phyloP scores from a whole-genome alignment of 2,888 invertebrate species.

The Allacma fusca region DNA sequence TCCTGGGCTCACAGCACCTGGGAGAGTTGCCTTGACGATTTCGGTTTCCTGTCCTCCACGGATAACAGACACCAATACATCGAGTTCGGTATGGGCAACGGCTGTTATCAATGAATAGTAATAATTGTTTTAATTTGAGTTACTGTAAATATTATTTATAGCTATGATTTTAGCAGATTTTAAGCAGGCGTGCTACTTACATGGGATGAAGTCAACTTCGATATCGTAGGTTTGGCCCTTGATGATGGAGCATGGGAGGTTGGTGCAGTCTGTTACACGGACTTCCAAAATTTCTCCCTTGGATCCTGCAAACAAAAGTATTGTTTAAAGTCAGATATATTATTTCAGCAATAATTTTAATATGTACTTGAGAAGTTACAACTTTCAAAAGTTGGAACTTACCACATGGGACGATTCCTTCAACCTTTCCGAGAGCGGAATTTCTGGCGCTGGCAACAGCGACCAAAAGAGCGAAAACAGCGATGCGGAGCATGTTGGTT shows the following conservation, averaged over 20 bases:
- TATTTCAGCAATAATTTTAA: background rate
- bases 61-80: slow-evolving; percentile 24
- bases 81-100: background rate
- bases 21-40: slow-evolving; percentile 17
- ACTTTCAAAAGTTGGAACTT: background rate
- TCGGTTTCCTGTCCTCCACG: slow-evolving; percentile 1
- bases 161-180: background rate
- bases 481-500: slow-evolving; percentile 38
- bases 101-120: too few relatives aligned
- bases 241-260: slow-evolving; percentile 26
- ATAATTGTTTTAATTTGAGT: too few relatives aligned
- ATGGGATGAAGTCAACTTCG: slow-evolving; percentile 40
- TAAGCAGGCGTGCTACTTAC: too few relatives aligned
- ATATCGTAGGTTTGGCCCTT: slow-evolving; percentile 25
- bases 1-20: slow-evolving; percentile 20
- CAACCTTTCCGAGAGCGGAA: background rate
- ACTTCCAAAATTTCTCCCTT: slow-evolving; percentile 34
- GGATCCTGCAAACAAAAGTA: slow-evolving; percentile 14
- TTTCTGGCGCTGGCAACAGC: slow-evolving; percentile 35
- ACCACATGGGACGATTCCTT: slow-evolving; percentile 34
- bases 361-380: too few relatives aligned
- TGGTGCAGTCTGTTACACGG: slow-evolving; percentile 42
- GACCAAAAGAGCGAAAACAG: slow-evolving; percentile 40
- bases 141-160: too few relatives aligned
- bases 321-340: background rate